Base-by-base conservation (phyloP, 2,888 invertebrate species). In the Oscheius sp. region DNA sequence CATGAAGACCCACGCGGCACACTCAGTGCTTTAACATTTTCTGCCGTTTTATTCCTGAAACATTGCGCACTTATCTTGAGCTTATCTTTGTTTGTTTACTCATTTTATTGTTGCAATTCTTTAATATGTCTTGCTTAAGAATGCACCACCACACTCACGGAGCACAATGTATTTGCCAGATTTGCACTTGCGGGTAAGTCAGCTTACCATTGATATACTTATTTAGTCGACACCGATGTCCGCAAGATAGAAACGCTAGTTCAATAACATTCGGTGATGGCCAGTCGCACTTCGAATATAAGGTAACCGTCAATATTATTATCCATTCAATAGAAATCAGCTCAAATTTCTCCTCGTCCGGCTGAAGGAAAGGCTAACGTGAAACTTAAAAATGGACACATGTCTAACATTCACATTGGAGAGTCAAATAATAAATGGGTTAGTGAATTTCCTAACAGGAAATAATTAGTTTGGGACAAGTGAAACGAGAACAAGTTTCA, bases 181-280 rank as follows among this genome's bases (percentile, higher is more conserved):
- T 84, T 36, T 84, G 84, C 68, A 84, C 83, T 20, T 84, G 84
- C 74, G 84, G 84, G 83, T 83, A 32, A 67, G 75, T 22, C 28
- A n/a, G n/a, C n/a, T 30, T 38, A 33, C 49, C 6, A 41, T 17
- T 8, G 4, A 6, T 54, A 17, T 32, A 33, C 36, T 17, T 50
- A 6, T 71, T 74, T 66, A 82, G 82, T 17, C 72, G 82, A 14
- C 82, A 83, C 67, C 75, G 75, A 49, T 83, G 82, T 63, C 82
- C 82, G 9, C 78, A 82, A 64, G 76, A 82, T 56, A 71, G 78
- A 24, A 83, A 83, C 68, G 78, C 79, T 17, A 81, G 81, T 54
- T 76, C 71, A 22, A 65, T 82, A 28, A 68, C 72, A 59, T 56
- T 82, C 12, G 81, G 76, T 2, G 77, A 78, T 36, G 68, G 49